Base-by-base conservation (phyloP, 2,797 vertebrate genomes). In the Hapalemur alaotrensis region DNA sequence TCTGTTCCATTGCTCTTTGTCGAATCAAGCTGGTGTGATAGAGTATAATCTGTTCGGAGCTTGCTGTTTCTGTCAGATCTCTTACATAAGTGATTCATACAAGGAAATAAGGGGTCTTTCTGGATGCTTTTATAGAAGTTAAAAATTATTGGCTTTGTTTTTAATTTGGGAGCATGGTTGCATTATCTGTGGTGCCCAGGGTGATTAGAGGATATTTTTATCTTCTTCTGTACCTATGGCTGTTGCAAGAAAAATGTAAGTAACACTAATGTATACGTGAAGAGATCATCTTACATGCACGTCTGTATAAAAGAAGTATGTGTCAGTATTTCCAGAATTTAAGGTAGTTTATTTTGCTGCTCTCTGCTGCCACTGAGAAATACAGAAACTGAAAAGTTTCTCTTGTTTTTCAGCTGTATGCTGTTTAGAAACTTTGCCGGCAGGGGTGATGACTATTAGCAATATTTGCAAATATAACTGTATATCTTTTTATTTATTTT, bases 1-100 rank as follows among this genome's bases (percentile, higher is more conserved):
- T 92, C 97, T 93, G 13, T 97, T 82, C 87, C 32, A 59, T 78
- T 67, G 96, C 79, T 79, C 95, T 76, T 91, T 30, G 59, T 97
- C 76, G 95, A 95, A 61, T 89, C 38, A 1, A 95, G 87, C 95
- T 88, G 89, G 48, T 76, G 88, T 98, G 97, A 48, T 28, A 23
- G 70, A 67, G 89, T 50, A n/a, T 65, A 18, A 8, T 93, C 94
- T 87, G 87, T 88, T 86, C 80, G n/a, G 86, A 93, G 93, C 93
- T 97, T 72, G 4, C 69, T 17, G 8, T 12, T 93, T 97, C 46
- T 92, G 97, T 83, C 78, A 96, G 89, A 54, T 98, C 43, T 35
- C 65, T 78, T 91, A 25, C 4, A 14, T 91, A 92, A 96, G 78
- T 96, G 97, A 95, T 98, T 84, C 87, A 25, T 70, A 87, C 11